Evolutionary conservation across 2,113 vertebrate species (phyloP).

Genomic region (Anser brachyrhynchus): DNA sequence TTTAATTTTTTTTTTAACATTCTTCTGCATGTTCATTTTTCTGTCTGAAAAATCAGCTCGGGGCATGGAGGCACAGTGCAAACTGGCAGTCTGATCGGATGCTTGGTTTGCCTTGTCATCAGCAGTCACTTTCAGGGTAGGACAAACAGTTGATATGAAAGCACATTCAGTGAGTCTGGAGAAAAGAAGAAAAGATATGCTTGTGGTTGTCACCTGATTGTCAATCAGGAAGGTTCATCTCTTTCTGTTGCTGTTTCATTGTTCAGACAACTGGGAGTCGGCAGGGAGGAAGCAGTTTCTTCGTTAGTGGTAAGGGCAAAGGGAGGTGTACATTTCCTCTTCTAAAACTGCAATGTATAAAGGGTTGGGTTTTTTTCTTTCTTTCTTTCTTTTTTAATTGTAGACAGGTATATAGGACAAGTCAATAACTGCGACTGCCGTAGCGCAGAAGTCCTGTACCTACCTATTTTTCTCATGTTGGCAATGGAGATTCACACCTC

Average conservation of each 20-base stretch:
- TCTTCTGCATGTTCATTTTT: background rate
- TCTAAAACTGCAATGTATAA: background rate
- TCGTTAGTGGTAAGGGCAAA: background rate
- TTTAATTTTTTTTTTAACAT: background rate
- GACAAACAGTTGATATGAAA: background rate
- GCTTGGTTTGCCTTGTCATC: background rate
- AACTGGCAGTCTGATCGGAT: background rate
- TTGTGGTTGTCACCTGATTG: background rate
- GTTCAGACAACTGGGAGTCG: background rate
- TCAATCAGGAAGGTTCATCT: background rate
- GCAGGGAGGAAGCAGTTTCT: background rate
- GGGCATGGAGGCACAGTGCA: background rate
- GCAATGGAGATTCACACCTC: background rate
- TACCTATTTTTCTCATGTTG: background rate
- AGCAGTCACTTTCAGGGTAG: background rate
- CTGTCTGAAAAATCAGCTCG: background rate
- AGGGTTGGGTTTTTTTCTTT: background rate
- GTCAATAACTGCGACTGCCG: background rate
- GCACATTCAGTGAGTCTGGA: background rate
- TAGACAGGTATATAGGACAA: background rate
- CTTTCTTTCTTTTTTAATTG: background rate
- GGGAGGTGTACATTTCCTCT: conserved; percentile 26
- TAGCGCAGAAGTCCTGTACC: background rate
- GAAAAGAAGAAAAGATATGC: background rate
- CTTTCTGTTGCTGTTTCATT: background rate